Percentiles rank a stretch among this genome's conserved stretches.
These are phyloP conservation scores for Sphecodes monilicornis DNA, from an alignment of 2,888 invertebrate species.

Conservation along the genomic window DNA sequence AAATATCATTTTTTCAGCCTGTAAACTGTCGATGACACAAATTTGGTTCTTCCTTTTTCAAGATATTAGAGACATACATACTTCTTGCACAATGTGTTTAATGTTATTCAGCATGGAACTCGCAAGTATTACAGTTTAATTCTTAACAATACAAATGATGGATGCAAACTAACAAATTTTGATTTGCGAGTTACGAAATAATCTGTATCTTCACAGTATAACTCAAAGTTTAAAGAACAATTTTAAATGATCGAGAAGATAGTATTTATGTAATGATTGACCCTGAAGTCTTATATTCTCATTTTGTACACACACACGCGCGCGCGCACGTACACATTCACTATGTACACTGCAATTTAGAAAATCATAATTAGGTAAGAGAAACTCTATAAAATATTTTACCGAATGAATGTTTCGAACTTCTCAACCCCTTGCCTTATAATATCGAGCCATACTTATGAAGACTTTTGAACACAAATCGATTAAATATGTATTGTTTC, in stretches of 20 bases:
- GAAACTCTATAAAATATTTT: neutral
- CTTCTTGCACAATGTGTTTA: constrained; percentile 1
- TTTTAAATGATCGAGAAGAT: neutral
- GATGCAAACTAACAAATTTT: neutral
- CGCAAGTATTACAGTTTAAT: neutral
- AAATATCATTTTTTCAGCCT: constrained; percentile 4
- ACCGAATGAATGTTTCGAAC: neutral
- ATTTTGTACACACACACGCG: neutral
- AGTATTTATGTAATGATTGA: neutral
- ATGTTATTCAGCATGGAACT: neutral
- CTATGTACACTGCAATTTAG: neutral
- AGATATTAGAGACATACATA: neutral
- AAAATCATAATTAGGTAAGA: neutral
- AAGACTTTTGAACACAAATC: too few species aligned
- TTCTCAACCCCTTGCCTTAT: neutral
- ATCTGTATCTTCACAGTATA: neutral
- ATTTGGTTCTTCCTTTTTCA: neutral
- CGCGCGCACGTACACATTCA: neutral
- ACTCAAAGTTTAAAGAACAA: neutral
- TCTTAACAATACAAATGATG: neutral
- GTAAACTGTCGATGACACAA: neutral
- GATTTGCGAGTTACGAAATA: neutral
- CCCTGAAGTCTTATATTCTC: constrained; percentile 9
- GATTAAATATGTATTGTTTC: too few species aligned
- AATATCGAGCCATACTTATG: neutral